Percentiles rank a stretch among this genome's conserved stretches.
phyloP scores from a whole-genome alignment of 2,797 vertebrate genomes.

The Iguana delicatissima region DNA sequence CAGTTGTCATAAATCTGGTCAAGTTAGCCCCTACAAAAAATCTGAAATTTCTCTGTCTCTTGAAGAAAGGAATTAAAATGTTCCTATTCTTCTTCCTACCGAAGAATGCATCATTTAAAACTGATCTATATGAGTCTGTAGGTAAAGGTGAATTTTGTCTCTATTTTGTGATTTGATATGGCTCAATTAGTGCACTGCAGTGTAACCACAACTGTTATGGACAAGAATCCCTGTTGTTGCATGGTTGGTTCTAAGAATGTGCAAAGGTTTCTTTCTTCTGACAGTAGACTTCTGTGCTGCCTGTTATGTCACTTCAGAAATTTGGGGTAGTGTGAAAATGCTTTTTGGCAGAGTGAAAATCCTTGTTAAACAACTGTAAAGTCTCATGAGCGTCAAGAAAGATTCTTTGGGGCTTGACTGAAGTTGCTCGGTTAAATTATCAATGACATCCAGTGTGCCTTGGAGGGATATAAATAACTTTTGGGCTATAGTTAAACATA shows the following conservation, averaged over 20 bases:
- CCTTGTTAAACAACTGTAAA: neutral
- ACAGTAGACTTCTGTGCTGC: neutral
- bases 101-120: neutral
- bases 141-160: neutral
- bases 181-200: neutral
- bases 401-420: neutral
- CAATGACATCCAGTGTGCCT: neutral
- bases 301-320: neutral
- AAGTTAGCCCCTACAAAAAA: fast-evolving
- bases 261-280: neutral
- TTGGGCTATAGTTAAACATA: neutral
- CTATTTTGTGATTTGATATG: neutral
- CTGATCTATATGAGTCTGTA: neutral
- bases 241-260: neutral
- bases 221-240: neutral
- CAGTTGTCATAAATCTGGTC: fast-evolving
- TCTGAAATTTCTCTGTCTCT: neutral
- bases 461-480: conserved; percentile 4
- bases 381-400: neutral
- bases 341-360: neutral
- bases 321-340: neutral
- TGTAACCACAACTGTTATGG: neutral
- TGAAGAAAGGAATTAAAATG: neutral
- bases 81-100: neutral
- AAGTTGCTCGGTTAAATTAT: conserved; percentile 4